Evolutionary conservation across 2,113 vertebrate species (phyloP).

Genomic region (Stigmatopora nigra): DNA sequence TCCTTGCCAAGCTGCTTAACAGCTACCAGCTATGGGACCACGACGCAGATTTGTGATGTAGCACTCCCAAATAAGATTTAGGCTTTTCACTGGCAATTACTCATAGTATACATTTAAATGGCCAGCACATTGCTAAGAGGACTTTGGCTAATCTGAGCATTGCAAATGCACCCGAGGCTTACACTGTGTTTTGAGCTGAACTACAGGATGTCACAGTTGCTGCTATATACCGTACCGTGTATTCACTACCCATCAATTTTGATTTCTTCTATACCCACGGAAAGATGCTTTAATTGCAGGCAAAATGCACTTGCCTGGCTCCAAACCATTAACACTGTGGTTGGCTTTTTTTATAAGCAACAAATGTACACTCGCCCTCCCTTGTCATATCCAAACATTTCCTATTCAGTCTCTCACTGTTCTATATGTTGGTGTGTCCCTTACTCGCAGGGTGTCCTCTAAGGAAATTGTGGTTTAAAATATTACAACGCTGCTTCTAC

Average conservation of each 20-base stretch:
- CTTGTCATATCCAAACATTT: too few species aligned
- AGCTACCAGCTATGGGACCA: conserved; percentile 32
- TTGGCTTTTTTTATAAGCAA: neutral
- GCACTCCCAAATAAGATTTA: conserved; percentile 53
- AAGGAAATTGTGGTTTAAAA: too few species aligned
- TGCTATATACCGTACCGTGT: conserved; percentile 15
- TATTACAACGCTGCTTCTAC: too few species aligned
- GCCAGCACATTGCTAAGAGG: conserved; percentile 29
- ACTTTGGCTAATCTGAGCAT: conserved; percentile 46
- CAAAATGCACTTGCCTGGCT: neutral
- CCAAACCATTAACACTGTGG: neutral
- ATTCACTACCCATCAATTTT: conserved; percentile 11
- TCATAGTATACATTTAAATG: conserved; percentile 47
- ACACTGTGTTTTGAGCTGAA: conserved; percentile 28
- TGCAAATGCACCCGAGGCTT: conserved; percentile 30
- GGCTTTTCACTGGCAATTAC: conserved; percentile 61
- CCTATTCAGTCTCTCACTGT: too few species aligned
- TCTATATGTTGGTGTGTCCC: too few species aligned
- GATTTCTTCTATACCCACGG: conserved; percentile 20
- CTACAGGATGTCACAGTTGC: conserved; percentile 7
- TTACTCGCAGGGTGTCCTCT: too few species aligned
- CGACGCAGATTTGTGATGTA: conserved; percentile 56
- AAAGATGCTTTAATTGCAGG: neutral
- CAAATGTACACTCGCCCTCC: too few species aligned
- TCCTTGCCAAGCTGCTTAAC: conserved; percentile 56